phyloP scores from a whole-genome alignment of 2,113 vertebrate species.

The Spheniscus mendiculus region DNA sequence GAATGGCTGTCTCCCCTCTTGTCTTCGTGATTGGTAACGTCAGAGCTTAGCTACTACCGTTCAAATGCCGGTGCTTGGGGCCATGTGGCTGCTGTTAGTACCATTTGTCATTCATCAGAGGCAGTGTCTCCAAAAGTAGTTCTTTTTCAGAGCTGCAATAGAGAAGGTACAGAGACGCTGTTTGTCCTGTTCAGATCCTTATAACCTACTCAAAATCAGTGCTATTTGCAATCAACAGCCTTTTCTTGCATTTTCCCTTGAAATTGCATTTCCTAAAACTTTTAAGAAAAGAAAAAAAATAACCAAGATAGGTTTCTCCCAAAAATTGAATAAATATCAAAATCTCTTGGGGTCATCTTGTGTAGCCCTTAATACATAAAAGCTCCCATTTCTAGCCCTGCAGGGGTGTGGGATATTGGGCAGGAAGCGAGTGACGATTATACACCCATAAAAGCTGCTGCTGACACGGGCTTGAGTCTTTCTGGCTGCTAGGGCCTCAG shows the following conservation, averaged over 20 bases:
- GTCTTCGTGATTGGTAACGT: not conserved
- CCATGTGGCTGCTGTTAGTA: not conserved
- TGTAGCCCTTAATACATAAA: not conserved
- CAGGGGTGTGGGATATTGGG: not conserved
- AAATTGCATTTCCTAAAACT: not conserved
- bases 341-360: not conserved
- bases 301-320: not conserved
- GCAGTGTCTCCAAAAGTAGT: not conserved
- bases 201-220: not conserved
- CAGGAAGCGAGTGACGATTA: not conserved
- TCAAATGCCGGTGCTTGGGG: not conserved
- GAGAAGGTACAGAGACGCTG: not conserved
- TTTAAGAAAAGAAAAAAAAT: not conserved
- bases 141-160: not conserved
- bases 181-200: not conserved
- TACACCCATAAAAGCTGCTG: not conserved
- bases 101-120: not conserved
- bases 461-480: not conserved
- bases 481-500: not conserved
- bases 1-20: not conserved
- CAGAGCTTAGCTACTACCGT: not conserved
- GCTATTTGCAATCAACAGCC: not conserved
- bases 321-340: not conserved
- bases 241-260: not conserved
- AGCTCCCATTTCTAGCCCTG: not conserved